phyloP scores from a whole-genome alignment of 2,888 invertebrate species.

The Dexiosoma caninum region DNA sequence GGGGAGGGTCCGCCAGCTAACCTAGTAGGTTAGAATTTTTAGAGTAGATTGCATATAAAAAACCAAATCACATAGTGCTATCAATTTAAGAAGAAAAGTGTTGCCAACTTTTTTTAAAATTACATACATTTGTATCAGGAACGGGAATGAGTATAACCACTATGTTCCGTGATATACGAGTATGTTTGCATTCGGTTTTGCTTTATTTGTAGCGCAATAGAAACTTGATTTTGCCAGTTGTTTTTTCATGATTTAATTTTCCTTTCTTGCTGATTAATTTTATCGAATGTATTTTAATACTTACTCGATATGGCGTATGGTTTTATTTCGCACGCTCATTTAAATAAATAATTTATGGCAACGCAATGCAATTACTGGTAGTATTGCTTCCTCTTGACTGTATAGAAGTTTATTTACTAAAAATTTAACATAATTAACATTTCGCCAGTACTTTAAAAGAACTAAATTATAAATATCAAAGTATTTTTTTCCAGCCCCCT shows the following conservation, averaged over 20 bases:
- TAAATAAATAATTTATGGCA: conserved; percentile 53
- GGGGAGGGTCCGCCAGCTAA: too few species aligned
- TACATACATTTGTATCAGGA: too few species aligned
- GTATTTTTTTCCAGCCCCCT: background rate
- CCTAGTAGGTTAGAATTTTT: too few species aligned
- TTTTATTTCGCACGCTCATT: conserved; percentile 49
- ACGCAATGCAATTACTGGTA: conserved; percentile 35
- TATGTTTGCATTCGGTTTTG: too few species aligned
- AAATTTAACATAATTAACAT: background rate
- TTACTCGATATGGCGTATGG: conserved; percentile 38
- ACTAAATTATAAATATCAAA: background rate
- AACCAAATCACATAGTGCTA: too few species aligned
- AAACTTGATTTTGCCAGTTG: background rate
- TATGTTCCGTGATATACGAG: too few species aligned
- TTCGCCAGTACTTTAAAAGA: background rate
- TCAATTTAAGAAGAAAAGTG: too few species aligned
- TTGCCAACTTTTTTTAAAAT: too few species aligned
- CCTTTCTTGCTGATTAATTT: background rate
- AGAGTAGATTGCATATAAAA: too few species aligned
- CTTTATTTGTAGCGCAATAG: background rate
- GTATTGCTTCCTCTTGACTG: background rate
- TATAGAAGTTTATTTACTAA: conserved; percentile 9
- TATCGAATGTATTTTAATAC: background rate
- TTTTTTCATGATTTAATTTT: too few species aligned
- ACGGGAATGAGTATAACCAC: too few species aligned